Evolutionary conservation across 2,888 invertebrate genomes (phyloP).

Genomic region (Lordiphosa andalusiaca): DNA sequence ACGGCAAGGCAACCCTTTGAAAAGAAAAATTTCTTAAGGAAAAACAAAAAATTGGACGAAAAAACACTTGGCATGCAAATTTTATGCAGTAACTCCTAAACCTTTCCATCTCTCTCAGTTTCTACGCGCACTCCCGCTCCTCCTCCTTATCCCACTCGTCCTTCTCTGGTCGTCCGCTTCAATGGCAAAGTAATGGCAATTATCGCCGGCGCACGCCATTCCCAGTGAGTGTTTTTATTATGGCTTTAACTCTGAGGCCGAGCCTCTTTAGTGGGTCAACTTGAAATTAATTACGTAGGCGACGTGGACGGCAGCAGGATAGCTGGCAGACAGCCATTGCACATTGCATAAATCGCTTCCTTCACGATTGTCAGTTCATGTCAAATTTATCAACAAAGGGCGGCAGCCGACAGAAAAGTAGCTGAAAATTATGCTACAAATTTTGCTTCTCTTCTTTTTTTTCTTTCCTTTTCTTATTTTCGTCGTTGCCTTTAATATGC

Average conservation of each 20-base stretch:
- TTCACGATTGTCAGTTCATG: conserved; percentile 26
- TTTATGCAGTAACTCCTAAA: conserved; percentile 27
- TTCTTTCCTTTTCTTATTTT: too few relatives aligned
- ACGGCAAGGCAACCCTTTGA: too few relatives aligned
- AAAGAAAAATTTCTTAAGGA: too few relatives aligned
- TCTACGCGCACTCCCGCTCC: too few relatives aligned
- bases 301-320: not conserved
- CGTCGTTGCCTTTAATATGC: conserved; percentile 54
- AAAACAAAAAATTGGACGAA: not conserved
- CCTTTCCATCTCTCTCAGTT: conserved; percentile 9
- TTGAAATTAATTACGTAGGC: conserved; percentile 58
- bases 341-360: conserved; percentile 32
- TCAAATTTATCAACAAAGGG: conserved; percentile 30
- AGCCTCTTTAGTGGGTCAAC: conserved; percentile 63
- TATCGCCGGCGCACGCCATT: conserved; percentile 63
- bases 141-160: not conserved
- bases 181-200: conserved; percentile 60
- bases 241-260: conserved; percentile 49
- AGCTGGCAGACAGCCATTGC: conserved; percentile 2
- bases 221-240: conserved; percentile 46
- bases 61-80: conserved; percentile 55
- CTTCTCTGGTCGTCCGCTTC: conserved; percentile 8
- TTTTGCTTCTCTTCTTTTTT: conserved; percentile 12
- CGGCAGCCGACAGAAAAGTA: not conserved
- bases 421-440: conserved; percentile 36